Base-by-base conservation (phyloP, 2,797 vertebrate species). In the Phalloptychus januarius region DNA sequence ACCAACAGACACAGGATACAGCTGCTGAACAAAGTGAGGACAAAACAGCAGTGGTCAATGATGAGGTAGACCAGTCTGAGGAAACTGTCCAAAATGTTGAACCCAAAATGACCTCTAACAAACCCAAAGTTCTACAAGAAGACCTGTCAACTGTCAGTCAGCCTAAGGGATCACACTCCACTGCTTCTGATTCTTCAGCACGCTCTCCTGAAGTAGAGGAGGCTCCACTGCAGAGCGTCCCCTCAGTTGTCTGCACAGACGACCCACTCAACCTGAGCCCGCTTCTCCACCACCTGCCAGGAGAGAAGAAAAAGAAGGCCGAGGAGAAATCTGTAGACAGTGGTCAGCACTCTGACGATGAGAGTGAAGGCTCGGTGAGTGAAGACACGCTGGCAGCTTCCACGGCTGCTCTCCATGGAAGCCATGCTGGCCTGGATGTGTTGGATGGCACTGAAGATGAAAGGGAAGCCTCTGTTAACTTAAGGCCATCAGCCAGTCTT, bases 261-360 rank as follows among this genome's bases (percentile, higher is more conserved):
- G 79, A 90, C 56, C 13, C 78, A 7, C 80, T 76, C 28, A 75
- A 42, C 74, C 48, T 74, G 48, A 86, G 88, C 74, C 82, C 91
- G 0, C 72, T 85, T 71, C 76, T 90, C 31, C 70, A 54, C 1
- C 83, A 50, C 36, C 16, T 79, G 44, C 44, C 78, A 0, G 79
- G 38, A 11, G 85, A 87, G 31, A 74, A 89, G 75, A 82, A 78
- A 18, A 83, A 88, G 71, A 90, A 91, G 92, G 88, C 96, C 54
- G 95, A 96, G 94, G 88, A 95, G 89, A 95, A 97, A 92, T 98
- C 96, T n/a, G 89, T 94, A 1, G 94, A 96, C 79, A 96, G 95
- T 0, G 94, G 95, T 16, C 95, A 94, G 80, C 92, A 95, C 83
- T 96, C 95, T 0, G 93, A 92, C 0, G 84, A 84, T 7, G 91